Percentiles rank a stretch among this genome's conserved stretches.
phyloP scores from a whole-genome alignment of 2,888 invertebrate species.

The Trichogramma dendrolimi region DNA sequence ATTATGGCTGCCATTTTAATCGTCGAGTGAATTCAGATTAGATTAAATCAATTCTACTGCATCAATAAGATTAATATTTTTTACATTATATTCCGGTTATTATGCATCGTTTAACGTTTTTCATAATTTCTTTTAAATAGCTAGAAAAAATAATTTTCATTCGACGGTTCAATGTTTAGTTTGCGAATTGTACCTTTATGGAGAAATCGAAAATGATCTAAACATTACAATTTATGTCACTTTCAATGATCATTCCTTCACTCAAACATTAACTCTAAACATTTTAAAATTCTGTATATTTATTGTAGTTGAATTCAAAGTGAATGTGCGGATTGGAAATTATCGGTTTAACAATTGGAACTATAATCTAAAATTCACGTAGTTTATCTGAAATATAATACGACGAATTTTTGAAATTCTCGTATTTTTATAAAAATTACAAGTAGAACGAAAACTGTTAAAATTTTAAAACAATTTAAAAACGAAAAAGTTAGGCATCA shows the following conservation, averaged over 20 bases:
- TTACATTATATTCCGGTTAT: no score
- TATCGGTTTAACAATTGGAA: neutral
- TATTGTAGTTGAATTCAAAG: neutral
- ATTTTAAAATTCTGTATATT: neutral
- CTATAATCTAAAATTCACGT: neutral
- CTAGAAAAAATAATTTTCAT: conserved; percentile 11
- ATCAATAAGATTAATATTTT: conserved; percentile 6
- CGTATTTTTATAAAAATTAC: neutral
- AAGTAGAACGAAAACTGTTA: neutral
- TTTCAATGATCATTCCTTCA: conserved; percentile 7
- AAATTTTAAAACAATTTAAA: neutral
- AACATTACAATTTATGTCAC: conserved; percentile 22
- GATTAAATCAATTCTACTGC: conserved; percentile 12
- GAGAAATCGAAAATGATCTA: conserved; percentile 11
- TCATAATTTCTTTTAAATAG: no score
- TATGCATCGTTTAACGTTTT: no score
- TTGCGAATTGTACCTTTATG: conserved; percentile 28
- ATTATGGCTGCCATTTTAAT: conserved; percentile 32
- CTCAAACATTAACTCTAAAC: neutral
- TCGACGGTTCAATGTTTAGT: conserved; percentile 21
- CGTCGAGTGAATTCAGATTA: conserved; percentile 15
- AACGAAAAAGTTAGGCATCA: no score
- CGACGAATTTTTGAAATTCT: neutral
- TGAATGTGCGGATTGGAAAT: neutral
- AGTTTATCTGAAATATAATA: neutral